Percentiles rank a stretch among this genome's conserved stretches.
Evolutionary conservation across 2,797 vertebrate species (phyloP).

Genomic region (Catostomus latipinnis): DNA sequence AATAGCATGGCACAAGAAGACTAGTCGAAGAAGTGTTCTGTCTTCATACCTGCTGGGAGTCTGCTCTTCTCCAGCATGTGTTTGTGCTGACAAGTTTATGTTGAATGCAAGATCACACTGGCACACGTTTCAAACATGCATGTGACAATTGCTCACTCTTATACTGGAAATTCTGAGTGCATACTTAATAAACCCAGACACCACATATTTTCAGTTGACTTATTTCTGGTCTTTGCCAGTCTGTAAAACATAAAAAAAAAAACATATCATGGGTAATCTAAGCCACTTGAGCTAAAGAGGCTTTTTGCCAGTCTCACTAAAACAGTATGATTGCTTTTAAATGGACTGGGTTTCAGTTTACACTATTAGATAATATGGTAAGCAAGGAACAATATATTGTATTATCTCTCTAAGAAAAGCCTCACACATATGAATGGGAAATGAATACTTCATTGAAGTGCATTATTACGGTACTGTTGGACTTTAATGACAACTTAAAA

Average conservation of each 20-base stretch:
- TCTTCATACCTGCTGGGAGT: background rate
- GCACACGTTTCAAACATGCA: constrained; percentile 1
- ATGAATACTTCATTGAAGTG: constrained; percentile 9
- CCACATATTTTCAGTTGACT: background rate
- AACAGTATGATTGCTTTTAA: constrained; percentile 16
- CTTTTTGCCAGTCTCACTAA: constrained; percentile 15
- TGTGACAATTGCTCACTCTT: constrained; percentile 11
- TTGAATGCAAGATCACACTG: constrained; percentile 23
- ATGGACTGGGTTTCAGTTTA: background rate
- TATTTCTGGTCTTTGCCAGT: background rate
- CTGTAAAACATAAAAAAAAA: background rate
- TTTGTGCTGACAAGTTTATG: constrained; percentile 17
- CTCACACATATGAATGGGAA: constrained; percentile 19
- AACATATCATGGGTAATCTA: background rate
- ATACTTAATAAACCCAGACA: background rate
- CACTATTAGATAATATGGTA: constrained; percentile 5
- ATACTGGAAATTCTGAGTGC: constrained; percentile 21
- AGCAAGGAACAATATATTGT: constrained; percentile 24
- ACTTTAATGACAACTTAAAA: constrained; percentile 9
- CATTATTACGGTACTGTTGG: background rate
- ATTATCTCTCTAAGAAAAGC: constrained; percentile 30
- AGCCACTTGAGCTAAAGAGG: constrained; percentile 14
- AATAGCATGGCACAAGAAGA: background rate
- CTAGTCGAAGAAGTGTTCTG: background rate
- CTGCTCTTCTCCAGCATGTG: background rate